These are phyloP conservation scores for Chaetodon auriga DNA, from an alignment of 2,113 vertebrate species.

Conservation along the genomic window DNA sequence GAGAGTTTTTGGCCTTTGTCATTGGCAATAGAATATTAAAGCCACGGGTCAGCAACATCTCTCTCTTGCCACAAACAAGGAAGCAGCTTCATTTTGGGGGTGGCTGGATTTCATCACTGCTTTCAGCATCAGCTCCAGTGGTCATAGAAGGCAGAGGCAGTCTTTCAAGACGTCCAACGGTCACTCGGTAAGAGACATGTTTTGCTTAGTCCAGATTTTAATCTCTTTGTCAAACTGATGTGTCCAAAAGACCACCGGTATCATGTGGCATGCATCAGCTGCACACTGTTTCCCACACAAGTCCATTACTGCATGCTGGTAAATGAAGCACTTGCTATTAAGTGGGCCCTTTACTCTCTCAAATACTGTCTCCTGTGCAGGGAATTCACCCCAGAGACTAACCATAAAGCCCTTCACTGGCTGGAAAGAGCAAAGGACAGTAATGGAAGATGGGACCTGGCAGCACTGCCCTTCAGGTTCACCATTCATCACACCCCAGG, in stretches of 20 bases:
- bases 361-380: background rate
- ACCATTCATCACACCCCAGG: background rate
- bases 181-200: background rate
- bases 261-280: background rate
- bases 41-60: too few species aligned
- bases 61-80: too few species aligned
- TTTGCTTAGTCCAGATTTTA: background rate
- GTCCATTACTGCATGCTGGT: slow-evolving; percentile 1
- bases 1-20: too few species aligned
- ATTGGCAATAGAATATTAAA: too few species aligned
- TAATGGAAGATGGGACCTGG: background rate
- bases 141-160: background rate
- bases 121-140: too few species aligned
- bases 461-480: background rate
- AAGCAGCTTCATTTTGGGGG: too few species aligned
- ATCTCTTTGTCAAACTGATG: background rate
- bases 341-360: slow-evolving; percentile 6
- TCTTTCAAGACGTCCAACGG: background rate
- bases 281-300: background rate
- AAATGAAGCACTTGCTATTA: background rate
- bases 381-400: background rate
- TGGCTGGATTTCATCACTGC: background rate
- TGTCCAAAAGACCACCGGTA: background rate
- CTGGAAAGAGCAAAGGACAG: background rate
- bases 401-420: background rate